Evolutionary conservation across 2,797 vertebrate species (phyloP).

Genomic region (Hylomyscus alleni): DNA sequence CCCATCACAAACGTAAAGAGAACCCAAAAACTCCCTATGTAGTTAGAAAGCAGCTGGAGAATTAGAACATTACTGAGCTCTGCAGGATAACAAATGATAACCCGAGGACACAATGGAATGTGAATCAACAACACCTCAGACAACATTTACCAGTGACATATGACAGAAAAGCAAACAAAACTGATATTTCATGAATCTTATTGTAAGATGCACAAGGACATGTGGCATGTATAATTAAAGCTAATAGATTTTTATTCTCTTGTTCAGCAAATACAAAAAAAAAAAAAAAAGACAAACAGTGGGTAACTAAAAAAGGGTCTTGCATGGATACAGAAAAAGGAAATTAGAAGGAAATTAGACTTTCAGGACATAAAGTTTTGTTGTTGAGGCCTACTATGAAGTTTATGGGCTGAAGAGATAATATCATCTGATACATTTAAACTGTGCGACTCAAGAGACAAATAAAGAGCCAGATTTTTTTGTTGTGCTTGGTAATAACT

Average conservation of each 20-base stretch:
- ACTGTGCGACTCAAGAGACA: slow-evolving; percentile 67
- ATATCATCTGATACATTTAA: slow-evolving; percentile 78
- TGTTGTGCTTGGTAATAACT: slow-evolving; percentile 69
- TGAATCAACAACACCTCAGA: slow-evolving; percentile 35
- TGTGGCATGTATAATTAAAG: slow-evolving; percentile 79
- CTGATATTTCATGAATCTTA: slow-evolving; percentile 55
- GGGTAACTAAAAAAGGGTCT: slow-evolving; percentile 63
- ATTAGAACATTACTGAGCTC: slow-evolving; percentile 73
- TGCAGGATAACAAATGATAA: slow-evolving; percentile 71
- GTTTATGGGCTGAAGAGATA: slow-evolving; percentile 80
- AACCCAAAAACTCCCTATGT: slow-evolving; percentile 65
- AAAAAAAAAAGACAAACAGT: slow-evolving; percentile 37
- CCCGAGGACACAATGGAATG: slow-evolving; percentile 50
- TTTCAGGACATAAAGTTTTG: slow-evolving; percentile 75
- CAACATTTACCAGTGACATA: slow-evolving; percentile 57
- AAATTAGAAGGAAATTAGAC: slow-evolving; percentile 71
- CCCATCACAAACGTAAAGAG: slow-evolving; percentile 33
- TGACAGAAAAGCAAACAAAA: slow-evolving; percentile 59
- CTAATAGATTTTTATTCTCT: slow-evolving; percentile 56
- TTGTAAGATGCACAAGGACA: slow-evolving; percentile 21
- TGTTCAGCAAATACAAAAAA: slow-evolving; percentile 74
- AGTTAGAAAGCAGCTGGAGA: slow-evolving; percentile 68
- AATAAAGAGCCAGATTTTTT: slow-evolving; percentile 75
- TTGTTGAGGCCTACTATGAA: slow-evolving; percentile 57
- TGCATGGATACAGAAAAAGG: slow-evolving; percentile 71